Evolutionary conservation across 2,113 vertebrate genomes (phyloP), one percentile per base, ranked within the genome.

Genomic region (Morone saxatilis): DNA sequence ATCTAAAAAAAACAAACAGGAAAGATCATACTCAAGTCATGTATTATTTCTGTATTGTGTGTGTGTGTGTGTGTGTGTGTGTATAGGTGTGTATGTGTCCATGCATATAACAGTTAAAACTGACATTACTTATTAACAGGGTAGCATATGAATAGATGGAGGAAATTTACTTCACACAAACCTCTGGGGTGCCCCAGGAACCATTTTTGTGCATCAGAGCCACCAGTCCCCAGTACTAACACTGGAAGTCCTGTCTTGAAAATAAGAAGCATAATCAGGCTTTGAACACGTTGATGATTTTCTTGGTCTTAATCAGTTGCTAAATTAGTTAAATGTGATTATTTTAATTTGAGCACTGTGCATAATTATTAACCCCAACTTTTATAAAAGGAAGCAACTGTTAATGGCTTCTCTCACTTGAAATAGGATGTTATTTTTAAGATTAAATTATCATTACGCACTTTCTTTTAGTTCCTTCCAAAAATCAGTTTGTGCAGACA

Each of bases 351-450:
- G 5, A 54, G 20, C 41, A n/a, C 6, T 17, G 17, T 40, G 6
- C 31, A 5, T 54, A 62, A 22, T 36, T 75, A 60, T 60, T 73
- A 50, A 48, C 11, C 43, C 14, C 4, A 40, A 8, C 19, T 19
- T 70, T 62, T 59, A 12, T 48, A 2, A 40, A 73, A 59, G 43
- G 74, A n/a, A 78, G 72, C 25, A 72, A 72, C 25, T 76, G 12
- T 16, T 31, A 60, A 67, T 43, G 14, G 31, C 43, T 19, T 66
- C 11, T 25, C 25, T 66, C 11, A 7, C 16, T n/a, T 51, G 6
- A 43, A 41, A 16, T 81, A 20, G 31, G 40, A 38, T 67, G 43
- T 17, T 31, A 47, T 57, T 36, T 51, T 51, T 31, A 38, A 14
- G 13, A 54, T 71, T 76, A 5, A 76, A 19, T 65, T 71, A 25